Evolutionary conservation across 2,113 vertebrate species (phyloP).

Genomic region (cattle (Bos taurus)): ARS-UCD2.0 NC_037342.1:64744501-64745000

Average conservation of each 20-base stretch:
- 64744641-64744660: neutral
- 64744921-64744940: neutral
- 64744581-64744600: neutral
- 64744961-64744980: neutral
- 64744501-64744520: neutral
- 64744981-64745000: neutral
- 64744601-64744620: neutral
- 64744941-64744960: neutral
- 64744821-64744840: neutral
- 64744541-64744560: neutral
- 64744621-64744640: neutral
- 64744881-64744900: neutral
- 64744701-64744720: neutral
- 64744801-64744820: neutral
- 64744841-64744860: neutral
- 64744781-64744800: neutral
- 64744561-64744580: neutral
- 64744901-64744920: neutral
- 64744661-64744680: neutral
- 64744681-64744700: neutral
- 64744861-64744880: neutral
- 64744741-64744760: neutral
- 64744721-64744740: neutral
- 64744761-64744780: neutral
- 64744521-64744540: neutral